These are phyloP conservation scores for Gorsachius magnificus DNA, from an alignment of 2,797 vertebrate genomes.

Conservation along the genomic window DNA sequence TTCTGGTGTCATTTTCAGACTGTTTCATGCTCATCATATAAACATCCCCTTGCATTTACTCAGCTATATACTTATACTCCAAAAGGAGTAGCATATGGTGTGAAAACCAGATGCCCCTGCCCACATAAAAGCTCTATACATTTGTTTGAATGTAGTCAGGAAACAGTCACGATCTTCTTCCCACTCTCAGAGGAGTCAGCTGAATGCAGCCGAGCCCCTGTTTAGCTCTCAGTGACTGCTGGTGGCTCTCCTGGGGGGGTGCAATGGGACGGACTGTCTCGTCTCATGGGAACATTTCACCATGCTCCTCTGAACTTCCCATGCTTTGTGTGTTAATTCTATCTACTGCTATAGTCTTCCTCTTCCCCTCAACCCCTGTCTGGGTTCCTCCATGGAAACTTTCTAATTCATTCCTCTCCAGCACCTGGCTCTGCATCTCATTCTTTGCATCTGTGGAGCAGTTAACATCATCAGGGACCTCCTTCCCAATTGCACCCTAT, in stretches of 20 bases:
- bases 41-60: conserved; percentile 56
- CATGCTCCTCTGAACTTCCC: not conserved
- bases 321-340: not conserved
- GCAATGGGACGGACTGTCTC: not conserved
- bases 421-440: not conserved
- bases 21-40: conserved; percentile 28
- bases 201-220: conserved; percentile 3
- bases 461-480: not conserved
- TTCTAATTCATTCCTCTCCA: not conserved
- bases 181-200: conserved; percentile 53
- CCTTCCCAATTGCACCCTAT: not conserved
- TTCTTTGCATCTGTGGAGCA: not conserved
- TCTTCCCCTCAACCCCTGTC: not conserved
- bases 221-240: not conserved
- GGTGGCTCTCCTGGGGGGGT: not conserved
- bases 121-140: conserved; percentile 62
- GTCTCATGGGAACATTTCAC: not conserved
- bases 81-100: conserved; percentile 59
- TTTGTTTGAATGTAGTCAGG: conserved; percentile 63
- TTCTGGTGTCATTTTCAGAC: conserved; percentile 37
- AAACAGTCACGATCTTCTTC: conserved; percentile 68
- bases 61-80: conserved; percentile 46
- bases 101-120: conserved; percentile 59
- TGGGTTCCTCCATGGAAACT: not conserved
- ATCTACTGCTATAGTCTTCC: not conserved